These are phyloP conservation scores for Lethocerus indicus DNA, from an alignment of 1,140 invertebrate species.

Conservation along the genomic window DNA sequence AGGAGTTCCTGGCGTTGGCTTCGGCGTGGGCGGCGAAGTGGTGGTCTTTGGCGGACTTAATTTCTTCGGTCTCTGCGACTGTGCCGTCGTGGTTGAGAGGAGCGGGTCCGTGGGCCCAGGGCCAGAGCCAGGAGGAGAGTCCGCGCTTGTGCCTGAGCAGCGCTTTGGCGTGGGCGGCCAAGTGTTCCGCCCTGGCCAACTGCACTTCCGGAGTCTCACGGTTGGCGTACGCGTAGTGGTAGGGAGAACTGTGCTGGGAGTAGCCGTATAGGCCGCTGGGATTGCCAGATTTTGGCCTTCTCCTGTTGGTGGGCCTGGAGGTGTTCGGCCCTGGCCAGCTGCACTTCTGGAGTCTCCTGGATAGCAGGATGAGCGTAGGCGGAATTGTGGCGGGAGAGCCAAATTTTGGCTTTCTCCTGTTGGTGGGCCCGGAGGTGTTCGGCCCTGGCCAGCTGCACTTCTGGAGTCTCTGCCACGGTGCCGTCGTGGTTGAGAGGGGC, in stretches of 20 bases:
- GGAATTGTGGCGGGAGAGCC: too few species aligned
- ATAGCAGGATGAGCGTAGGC: too few species aligned
- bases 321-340: slow-evolving; percentile 37
- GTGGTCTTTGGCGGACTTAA: slow-evolving; percentile 22
- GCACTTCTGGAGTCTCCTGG: slow-evolving; percentile 28
- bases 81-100: slow-evolving; percentile 31
- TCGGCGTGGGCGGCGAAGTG: slow-evolving; percentile 18
- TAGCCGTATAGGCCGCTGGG: slow-evolving; percentile 16
- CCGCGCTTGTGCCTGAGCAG: slow-evolving; percentile 31
- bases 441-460: slow-evolving; percentile 19
- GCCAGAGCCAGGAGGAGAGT: slow-evolving; percentile 27
- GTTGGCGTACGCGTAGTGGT: slow-evolving; percentile 24
- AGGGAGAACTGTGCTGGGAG: slow-evolving; percentile 14
- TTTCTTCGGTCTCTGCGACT: slow-evolving; percentile 33
- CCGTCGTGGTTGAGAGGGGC: slow-evolving; percentile 24
- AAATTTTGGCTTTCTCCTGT: too few species aligned
- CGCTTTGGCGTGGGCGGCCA: slow-evolving; percentile 30
- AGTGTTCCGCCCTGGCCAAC: slow-evolving; percentile 23
- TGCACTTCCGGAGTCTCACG: slow-evolving; percentile 33
- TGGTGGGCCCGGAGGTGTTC: slow-evolving; percentile 19
- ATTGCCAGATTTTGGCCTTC: too few species aligned
- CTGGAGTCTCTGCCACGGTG: slow-evolving; percentile 30
- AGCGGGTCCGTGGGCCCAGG: slow-evolving; percentile 15
- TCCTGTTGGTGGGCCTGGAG: slow-evolving; percentile 25
- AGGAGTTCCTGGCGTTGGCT: slow-evolving; percentile 16